Evolutionary conservation across 2,888 invertebrate genomes (phyloP), one percentile per base, ranked within the genome.

Genomic region (Drosophila recens): DNA sequence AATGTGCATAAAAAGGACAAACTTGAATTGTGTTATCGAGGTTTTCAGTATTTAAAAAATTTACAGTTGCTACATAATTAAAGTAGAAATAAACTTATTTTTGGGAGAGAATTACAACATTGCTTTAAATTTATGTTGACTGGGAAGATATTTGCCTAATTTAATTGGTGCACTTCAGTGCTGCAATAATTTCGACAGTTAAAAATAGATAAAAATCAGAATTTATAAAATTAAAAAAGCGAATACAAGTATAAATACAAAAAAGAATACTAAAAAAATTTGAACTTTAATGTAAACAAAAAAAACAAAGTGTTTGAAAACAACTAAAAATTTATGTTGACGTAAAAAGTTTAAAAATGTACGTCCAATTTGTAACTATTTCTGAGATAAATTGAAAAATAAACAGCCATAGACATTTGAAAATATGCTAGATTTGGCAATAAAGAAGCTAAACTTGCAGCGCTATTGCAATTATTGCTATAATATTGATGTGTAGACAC

Each of bases 401-500:
- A 23, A 23, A 23, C 23, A 23, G 23, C 23, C 23, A 23, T 20
- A 20, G 23, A 23, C 5, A 36, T 36, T 36, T 36, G 5, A 36
- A 36, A 36, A 36, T 36, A 36, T 36, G 36, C 5, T 36, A 36
- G 1, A 36, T 13, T 0, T 0, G 0, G 34, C 34, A 4, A 1
- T 36, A 13, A 13, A 13, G 4, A 38, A 38, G n/a, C 38, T n/a
- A n/a, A 38, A 6, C 38, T n/a, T n/a, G 6, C n/a, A 38, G 8
- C 38, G n/a, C 38, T n/a, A n/a, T 15, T 23, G n/a, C 3, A 49
- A 27, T 42, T 36, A 70, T 70, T 40, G 61, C 8, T 13, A 17
- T 30, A 15, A 20, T 20, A 23, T 65, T 52, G 10, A 10, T 76
- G 72, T 78, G 78, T 23, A 68, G 57, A 78, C 78, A 68, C 78